Percentiles rank a stretch among this genome's conserved stretches.
Evolutionary conservation across 2,113 vertebrate species (phyloP).

Genomic region (Ardeotis arabs): DNA sequence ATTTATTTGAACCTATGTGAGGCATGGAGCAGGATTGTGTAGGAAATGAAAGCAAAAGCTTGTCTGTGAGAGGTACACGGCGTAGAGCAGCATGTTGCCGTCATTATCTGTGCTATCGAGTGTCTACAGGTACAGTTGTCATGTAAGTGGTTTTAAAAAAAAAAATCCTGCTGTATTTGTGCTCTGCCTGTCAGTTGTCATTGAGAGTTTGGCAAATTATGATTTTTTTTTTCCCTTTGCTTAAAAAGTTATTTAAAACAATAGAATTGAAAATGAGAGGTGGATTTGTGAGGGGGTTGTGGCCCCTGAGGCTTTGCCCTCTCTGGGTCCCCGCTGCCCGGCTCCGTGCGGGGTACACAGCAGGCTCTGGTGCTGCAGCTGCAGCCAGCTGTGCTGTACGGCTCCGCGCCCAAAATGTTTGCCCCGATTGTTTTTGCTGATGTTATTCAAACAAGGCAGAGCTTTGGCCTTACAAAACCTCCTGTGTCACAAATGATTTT

Average conservation of each 20-base stretch:
- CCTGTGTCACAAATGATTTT: neutral
- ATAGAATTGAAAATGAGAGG: neutral
- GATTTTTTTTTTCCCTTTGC: neutral
- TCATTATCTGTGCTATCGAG: neutral
- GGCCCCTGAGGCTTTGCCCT: neutral
- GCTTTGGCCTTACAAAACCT: neutral
- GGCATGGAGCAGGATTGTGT: neutral
- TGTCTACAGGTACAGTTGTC: neutral
- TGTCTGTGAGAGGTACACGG: neutral
- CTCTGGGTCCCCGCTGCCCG: neutral
- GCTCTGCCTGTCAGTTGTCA: neutral
- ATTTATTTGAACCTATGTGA: neutral
- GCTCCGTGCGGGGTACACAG: accelerated
- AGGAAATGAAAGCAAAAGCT: neutral
- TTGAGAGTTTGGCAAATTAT: neutral
- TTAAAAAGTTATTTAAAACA: neutral
- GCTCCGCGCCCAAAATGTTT: neutral
- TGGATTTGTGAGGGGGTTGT: neutral
- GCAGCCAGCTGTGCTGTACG: neutral
- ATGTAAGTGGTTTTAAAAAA: neutral
- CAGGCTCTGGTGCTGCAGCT: constrained; percentile 7
- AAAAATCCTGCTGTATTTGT: neutral
- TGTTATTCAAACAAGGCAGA: neutral
- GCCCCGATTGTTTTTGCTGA: neutral
- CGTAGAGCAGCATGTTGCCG: neutral